These are phyloP conservation scores for Hydrozoanthus gracilis DNA, from an alignment of 92 coral and sea anemone genomes.

Conservation along the genomic window DNA sequence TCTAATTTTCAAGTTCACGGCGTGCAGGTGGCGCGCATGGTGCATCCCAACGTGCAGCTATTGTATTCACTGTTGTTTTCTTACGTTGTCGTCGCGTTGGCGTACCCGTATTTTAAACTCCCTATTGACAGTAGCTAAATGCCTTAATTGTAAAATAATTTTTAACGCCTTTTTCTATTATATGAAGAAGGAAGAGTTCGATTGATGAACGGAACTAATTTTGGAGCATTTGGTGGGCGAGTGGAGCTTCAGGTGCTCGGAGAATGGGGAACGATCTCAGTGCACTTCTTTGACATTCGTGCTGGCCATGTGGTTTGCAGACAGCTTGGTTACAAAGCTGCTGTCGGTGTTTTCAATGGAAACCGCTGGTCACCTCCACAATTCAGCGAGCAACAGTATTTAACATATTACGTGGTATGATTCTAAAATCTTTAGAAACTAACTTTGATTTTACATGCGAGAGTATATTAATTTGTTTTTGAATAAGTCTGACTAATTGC, in stretches of 20 bases:
- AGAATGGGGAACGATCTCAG: neutral
- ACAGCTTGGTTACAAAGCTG: neutral
- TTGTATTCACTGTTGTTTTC: too few species aligned
- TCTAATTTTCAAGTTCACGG: too few species aligned
- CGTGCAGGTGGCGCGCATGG: too few species aligned
- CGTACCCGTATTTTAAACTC: too few species aligned
- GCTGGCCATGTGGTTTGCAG: conserved; percentile 27
- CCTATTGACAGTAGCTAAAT: too few species aligned
- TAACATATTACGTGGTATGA: neutral
- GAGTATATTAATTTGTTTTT: too few species aligned
- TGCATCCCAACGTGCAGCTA: too few species aligned
- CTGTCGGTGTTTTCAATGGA: conserved; percentile 8
- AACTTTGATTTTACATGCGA: too few species aligned
- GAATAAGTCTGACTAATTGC: too few species aligned
- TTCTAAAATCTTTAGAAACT: too few species aligned
- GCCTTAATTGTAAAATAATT: neutral
- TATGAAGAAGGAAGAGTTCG: neutral
- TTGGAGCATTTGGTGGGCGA: neutral
- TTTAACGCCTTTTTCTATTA: neutral
- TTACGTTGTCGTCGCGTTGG: too few species aligned
- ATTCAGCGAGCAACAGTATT: neutral
- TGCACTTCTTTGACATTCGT: neutral
- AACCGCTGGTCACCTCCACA: neutral
- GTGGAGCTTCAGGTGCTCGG: conserved; percentile 11
- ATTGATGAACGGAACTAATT: neutral